Base-by-base conservation (phyloP, 2,888 invertebrate genomes). In the Desoria tigrina region DNA sequence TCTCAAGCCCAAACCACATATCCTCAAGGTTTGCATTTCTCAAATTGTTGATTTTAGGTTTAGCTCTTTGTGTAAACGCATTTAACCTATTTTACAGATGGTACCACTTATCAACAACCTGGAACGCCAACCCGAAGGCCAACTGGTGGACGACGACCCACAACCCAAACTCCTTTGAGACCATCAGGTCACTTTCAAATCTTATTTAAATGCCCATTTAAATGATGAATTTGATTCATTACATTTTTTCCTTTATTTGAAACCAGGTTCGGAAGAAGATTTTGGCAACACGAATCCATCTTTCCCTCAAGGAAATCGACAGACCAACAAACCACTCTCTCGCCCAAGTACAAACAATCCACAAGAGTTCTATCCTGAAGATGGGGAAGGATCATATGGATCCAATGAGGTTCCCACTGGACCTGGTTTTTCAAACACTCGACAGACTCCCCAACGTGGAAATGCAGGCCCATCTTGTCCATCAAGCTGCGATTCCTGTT, bases 401-500 rank as follows among this genome's bases (percentile, higher is more conserved):
- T 32, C 32, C 11, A 32, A 32, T 32, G 32, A 32, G 32, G 32
- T 32, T 4, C 4, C 4, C 32, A 4, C 4, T 11, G 11, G 4
- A 32, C 32, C 32, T 28, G 27, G 9, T 16, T 18, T 53, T 24
- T 9, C 45, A 7, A 45, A 45, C 4, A n/a, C 32, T 26, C 21
- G 21, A 27, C 26, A 37, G 4, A 14, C 32, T 26, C 21, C 51
- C 4, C 26, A 37, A 16, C 7, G 32, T 11, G 56, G 32, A 7
- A 37, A 45, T 1, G 21, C 54, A 3, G 18, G 51, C 1, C 14
- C 42, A 2, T 27, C 54, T 6, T 61, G 61, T 21, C 54, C 61
- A 26, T 51, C 50, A 42, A 54, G 49, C 27, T 68, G 71, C 42
- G 58, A 62, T 23, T 68, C 74, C 7, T 72, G 72, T 51, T 45